These are phyloP conservation scores for Zoanthus sansibaricus DNA, from an alignment of 92 coral and sea anemone genomes.

Conservation along the genomic window DNA sequence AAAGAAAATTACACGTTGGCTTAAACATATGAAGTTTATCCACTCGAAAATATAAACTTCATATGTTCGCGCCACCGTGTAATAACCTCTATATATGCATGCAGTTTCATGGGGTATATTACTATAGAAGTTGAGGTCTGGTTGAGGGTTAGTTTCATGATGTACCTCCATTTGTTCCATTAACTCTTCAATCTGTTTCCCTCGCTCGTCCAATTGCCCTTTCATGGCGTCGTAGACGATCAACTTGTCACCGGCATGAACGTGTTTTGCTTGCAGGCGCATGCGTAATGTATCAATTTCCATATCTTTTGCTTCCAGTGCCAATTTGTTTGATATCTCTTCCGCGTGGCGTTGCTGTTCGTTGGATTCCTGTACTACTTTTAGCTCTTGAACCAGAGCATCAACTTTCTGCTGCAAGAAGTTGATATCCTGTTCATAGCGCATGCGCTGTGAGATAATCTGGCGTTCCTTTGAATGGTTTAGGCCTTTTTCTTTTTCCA, in stretches of 20 bases:
- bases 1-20: too few species aligned
- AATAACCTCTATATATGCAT: too few species aligned
- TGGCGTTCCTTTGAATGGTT: slow-evolving; percentile 81
- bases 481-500: slow-evolving; percentile 83
- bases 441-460: slow-evolving; percentile 78
- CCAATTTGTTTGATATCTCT: slow-evolving; percentile 75
- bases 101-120: too few species aligned
- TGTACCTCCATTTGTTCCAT: slow-evolving; percentile 74
- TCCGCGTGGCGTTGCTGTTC: slow-evolving; percentile 94
- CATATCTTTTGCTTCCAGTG: slow-evolving; percentile 86
- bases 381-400: slow-evolving; percentile 77
- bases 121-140: too few species aligned
- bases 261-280: slow-evolving; percentile 80
- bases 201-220: slow-evolving; percentile 77
- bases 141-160: too few species aligned
- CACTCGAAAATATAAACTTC: too few species aligned
- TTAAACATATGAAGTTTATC: too few species aligned
- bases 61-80: too few species aligned
- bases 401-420: slow-evolving; percentile 79
- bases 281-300: slow-evolving; percentile 82
- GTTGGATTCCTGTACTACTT: slow-evolving; percentile 72
- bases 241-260: slow-evolving; percentile 71
- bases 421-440: slow-evolving; percentile 84
- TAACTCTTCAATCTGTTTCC: slow-evolving; percentile 71
- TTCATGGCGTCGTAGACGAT: slow-evolving; percentile 81